These are phyloP conservation scores for Camelus bactrianus DNA, from an alignment of 2,113 vertebrate species.

Conservation along the genomic window DNA sequence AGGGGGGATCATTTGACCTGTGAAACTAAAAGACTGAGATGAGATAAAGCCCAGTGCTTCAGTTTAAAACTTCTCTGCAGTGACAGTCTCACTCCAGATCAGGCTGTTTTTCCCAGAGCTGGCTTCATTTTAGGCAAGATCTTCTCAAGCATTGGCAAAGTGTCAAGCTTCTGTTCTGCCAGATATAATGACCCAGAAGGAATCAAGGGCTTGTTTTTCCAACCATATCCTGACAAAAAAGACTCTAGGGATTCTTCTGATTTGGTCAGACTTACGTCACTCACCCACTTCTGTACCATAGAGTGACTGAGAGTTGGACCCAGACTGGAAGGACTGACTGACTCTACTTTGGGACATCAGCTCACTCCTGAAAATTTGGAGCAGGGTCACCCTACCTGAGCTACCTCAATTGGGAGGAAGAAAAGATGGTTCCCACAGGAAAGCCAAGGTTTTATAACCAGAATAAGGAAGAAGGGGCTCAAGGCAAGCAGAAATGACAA, in stretches of 20 bases:
- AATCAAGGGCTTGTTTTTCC: neutral
- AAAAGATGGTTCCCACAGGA: neutral
- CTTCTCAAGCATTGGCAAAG: neutral
- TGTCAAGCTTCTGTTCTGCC: neutral
- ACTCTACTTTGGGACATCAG: neutral
- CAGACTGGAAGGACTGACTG: neutral
- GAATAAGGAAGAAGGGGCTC: neutral
- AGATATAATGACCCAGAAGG: neutral
- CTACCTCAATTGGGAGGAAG: neutral
- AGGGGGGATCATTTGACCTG: neutral
- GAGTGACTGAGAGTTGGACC: neutral
- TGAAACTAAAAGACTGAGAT: neutral
- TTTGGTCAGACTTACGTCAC: neutral
- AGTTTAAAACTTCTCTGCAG: neutral
- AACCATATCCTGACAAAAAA: slow-evolving; percentile 10
- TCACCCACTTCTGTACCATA: neutral
- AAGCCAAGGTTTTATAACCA: neutral
- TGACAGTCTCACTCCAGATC: neutral
- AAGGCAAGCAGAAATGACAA: neutral
- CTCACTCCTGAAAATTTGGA: neutral
- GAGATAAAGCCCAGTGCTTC: neutral
- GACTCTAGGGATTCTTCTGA: neutral
- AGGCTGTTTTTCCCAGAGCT: neutral
- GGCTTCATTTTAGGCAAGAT: neutral
- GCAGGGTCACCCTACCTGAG: neutral